A percentile compares a stretch with the other conserved stretches of the same genome.
Evolutionary conservation across 2,113 vertebrate species (phyloP).

Genomic region (Atlantisia rogersi): DNA sequence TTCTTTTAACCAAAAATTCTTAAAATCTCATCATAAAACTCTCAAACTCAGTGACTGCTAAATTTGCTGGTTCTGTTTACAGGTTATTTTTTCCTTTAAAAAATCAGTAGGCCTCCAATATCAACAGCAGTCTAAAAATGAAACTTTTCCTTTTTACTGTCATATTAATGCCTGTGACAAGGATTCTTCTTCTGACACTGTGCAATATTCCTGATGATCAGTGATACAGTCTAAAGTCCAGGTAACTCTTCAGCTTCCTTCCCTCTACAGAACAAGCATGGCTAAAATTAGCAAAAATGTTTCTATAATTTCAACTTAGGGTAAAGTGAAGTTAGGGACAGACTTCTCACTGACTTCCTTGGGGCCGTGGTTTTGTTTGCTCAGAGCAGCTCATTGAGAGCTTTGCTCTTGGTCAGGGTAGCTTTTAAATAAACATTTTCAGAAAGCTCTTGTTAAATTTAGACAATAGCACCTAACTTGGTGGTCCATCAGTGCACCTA

Average conservation of each 20-base stretch:
- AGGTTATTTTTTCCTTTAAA: background rate
- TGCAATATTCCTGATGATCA: background rate
- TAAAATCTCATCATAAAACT: background rate
- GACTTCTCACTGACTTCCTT: background rate
- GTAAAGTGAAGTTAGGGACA: background rate
- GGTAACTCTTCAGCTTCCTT: background rate
- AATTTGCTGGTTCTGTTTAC: background rate
- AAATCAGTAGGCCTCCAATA: background rate
- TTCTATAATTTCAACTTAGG: background rate
- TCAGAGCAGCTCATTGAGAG: background rate
- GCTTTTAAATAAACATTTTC: background rate
- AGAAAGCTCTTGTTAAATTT: background rate
- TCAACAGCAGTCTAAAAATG: background rate
- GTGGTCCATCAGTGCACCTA: background rate
- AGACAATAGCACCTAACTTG: background rate
- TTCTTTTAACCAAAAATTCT: background rate
- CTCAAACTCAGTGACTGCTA: background rate
- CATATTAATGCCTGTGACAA: background rate
- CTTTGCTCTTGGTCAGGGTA: background rate
- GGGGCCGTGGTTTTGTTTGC: background rate
- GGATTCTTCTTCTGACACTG: background rate
- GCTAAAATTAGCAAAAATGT: background rate
- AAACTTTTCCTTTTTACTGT: background rate
- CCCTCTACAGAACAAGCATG: background rate
- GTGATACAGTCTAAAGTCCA: background rate